Evolutionary conservation across 2,113 vertebrate genomes (phyloP), one percentile per base, ranked within the genome.

Genomic region (Conger conger): DNA sequence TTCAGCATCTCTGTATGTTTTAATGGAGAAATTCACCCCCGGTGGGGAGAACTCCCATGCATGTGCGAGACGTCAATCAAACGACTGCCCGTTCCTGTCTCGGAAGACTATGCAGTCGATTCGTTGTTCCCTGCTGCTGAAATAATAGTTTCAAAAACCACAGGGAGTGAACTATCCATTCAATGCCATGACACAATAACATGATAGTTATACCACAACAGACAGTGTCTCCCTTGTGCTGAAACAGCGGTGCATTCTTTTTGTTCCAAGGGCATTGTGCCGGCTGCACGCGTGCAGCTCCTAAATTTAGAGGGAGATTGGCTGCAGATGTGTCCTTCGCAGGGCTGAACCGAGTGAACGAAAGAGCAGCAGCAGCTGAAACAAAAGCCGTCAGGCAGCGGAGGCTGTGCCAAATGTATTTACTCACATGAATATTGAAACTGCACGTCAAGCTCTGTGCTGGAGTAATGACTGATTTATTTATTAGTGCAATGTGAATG

Each of bases 391-490:
- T 86, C 85, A 87, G 81, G 87, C 90, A 82, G 53, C 84, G 88
- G 89, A 89, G 81, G 73, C 36, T 68, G 82, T 73, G 8, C 87
- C 87, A 89, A 86, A 84, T 87, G 91, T 91, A 89, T 91, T 90
- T 93, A 93, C 91, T 90, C 81, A 80, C 91, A 93, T 94, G 91
- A 94, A 93, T 94, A 93, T 94, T 93, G 91, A 94, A 89, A 89
- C 87, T 88, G 81, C 76, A 81, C 82, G 88, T 84, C 85, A 85
- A 88, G 86, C 85, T 91, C 87, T 89, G 91, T 89, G 90, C 91
- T 91, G 88, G 91, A 90, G 87, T 84, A 88, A 91, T 92, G 86
- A 90, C 90, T 91, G 89, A 90, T 93, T 92, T 93, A 93, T 94
- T 93, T 92, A 94, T 91, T 86, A 86, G 89, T 89, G 23, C 87